Conservation (phyloP, 2,113 vertebrate genomes). For the Drymodes brunneopygia region DNA sequence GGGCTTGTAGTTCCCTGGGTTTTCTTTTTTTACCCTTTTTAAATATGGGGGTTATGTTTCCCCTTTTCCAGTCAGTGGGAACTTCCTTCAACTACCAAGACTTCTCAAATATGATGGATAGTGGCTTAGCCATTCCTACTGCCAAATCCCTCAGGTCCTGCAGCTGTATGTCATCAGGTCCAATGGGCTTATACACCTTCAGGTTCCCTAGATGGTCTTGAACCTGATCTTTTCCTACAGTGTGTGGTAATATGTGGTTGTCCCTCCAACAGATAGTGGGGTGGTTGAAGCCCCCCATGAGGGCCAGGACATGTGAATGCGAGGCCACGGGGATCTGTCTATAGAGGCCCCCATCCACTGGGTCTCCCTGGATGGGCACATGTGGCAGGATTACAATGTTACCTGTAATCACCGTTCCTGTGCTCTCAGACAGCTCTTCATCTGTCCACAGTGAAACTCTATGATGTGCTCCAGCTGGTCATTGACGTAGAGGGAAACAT, state of each 20-base stretch:
- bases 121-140: not conserved
- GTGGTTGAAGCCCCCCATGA: not conserved
- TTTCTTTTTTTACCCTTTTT: not conserved
- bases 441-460: not conserved
- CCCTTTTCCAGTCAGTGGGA: not conserved
- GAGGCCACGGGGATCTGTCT: fast-evolving
- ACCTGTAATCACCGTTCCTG: not conserved
- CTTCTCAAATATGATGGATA: not conserved
- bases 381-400: fast-evolving
- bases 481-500: not conserved
- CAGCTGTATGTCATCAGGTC: not conserved
- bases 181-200: not conserved
- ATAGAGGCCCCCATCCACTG: too few species aligned
- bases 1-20: not conserved
- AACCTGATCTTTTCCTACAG: not conserved
- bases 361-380: fast-evolving
- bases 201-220: not conserved
- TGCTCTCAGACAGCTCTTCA: not conserved
- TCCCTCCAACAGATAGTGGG: not conserved
- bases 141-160: not conserved
- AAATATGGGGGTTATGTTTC: not conserved
- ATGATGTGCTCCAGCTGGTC: not conserved
- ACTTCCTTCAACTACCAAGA: not conserved
- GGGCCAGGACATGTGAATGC: not conserved
- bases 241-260: not conserved